Evolutionary conservation across 2,113 vertebrate genomes (phyloP).

Genomic region (Coryphaenoides rupestris): DNA sequence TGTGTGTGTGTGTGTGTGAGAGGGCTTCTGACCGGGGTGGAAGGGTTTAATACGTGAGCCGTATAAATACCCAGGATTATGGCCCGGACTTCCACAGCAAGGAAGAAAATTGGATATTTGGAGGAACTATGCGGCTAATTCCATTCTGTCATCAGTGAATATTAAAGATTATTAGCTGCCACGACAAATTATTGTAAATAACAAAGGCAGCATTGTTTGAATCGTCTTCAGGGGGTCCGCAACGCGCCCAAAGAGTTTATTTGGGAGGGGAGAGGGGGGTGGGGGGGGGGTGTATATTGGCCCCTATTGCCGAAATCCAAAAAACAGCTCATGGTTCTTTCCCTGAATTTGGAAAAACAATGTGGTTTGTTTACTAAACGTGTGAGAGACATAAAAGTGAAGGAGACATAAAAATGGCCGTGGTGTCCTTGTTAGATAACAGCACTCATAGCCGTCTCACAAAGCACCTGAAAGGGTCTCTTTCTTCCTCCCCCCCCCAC

Average conservation of each 20-base stretch:
- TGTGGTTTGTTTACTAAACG: too few relatives aligned
- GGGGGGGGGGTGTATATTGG: neutral
- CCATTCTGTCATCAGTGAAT: conserved; percentile 97
- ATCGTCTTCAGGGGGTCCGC: conserved; percentile 14
- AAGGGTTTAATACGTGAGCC: conserved; percentile 64
- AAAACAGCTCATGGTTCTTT: too few relatives aligned
- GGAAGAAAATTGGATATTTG: conserved; percentile 74
- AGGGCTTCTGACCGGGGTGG: conserved; percentile 31
- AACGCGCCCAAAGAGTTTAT: neutral
- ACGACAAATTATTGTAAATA: conserved; percentile 71
- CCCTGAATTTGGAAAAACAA: too few relatives aligned
- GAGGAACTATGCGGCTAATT: conserved; percentile 89
- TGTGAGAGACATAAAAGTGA: too few relatives aligned
- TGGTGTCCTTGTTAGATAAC: too few relatives aligned
- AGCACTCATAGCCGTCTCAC: too few relatives aligned
- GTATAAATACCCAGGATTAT: conserved; percentile 82
- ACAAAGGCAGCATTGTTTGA: conserved; percentile 90
- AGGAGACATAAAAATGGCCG: too few relatives aligned
- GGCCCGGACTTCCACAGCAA: conserved; percentile 73
- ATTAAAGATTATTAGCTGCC: conserved; percentile 88
- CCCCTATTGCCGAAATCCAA: too few relatives aligned
- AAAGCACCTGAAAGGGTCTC: neutral
- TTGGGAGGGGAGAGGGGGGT: too few relatives aligned
- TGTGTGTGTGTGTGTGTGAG: too few relatives aligned
- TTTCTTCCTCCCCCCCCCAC: neutral